phyloP scores from a whole-genome alignment of 2,113 vertebrate species.

The Solenodon paradoxus region DNA sequence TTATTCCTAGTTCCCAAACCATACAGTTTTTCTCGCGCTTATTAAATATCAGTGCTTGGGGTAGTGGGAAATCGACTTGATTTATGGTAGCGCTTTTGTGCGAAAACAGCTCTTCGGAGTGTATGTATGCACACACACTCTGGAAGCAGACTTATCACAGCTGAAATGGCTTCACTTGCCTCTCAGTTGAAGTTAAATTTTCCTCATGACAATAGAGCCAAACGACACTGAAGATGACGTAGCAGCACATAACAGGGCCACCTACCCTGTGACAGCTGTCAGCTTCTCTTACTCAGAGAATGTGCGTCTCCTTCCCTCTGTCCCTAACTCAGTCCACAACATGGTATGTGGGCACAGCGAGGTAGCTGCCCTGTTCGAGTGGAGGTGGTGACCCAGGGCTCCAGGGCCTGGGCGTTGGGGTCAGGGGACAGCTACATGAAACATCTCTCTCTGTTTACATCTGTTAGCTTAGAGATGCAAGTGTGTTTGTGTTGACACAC shows the following conservation, averaged over 20 bases:
- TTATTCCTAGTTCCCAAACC: constrained; percentile 50
- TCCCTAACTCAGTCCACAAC: background rate
- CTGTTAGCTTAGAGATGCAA: background rate
- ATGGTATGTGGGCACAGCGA: background rate
- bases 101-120: background rate
- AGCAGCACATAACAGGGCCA: background rate
- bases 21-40: constrained; percentile 70
- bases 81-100: constrained; percentile 54
- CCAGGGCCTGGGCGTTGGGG: background rate
- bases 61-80: constrained; percentile 65
- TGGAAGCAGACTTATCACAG: constrained; percentile 53
- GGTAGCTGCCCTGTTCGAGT: background rate
- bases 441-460: background rate
- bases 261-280: background rate
- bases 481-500: background rate
- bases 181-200: constrained; percentile 52
- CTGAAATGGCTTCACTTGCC: constrained; percentile 44
- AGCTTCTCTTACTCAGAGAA: background rate
- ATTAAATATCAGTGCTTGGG: constrained; percentile 63
- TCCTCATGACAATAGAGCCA: constrained; percentile 19
- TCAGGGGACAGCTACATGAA: background rate
- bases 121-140: constrained; percentile 44
- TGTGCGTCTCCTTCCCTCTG: background rate
- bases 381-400: background rate
- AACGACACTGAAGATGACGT: background rate